Conservation (phyloP, 92 coral and sea anemone genomes). For the Nematostella vectensis region DNA sequence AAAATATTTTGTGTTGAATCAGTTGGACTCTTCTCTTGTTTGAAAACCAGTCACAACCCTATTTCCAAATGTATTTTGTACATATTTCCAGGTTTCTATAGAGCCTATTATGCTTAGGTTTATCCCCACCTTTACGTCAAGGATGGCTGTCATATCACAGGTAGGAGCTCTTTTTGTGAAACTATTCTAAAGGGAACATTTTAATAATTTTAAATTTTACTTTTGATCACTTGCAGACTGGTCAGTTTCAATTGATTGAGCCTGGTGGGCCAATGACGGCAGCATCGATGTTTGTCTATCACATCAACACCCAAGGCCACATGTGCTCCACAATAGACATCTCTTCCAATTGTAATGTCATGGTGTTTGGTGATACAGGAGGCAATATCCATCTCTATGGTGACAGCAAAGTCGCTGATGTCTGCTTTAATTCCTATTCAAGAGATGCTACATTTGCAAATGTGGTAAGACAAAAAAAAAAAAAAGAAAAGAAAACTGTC, state of each 20-base stretch:
- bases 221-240: constrained; percentile 32
- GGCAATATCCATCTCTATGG: constrained; percentile 94
- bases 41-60: no score
- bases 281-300: constrained; percentile 92
- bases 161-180: no score
- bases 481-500: background rate
- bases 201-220: no score
- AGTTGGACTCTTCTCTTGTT: no score
- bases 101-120: constrained; percentile 89
- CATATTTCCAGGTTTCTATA: constrained; percentile 38
- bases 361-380: constrained; percentile 92
- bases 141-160: constrained; percentile 89
- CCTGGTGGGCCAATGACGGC: constrained; percentile 83
- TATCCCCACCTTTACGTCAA: constrained; percentile 82
- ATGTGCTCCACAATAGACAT: constrained; percentile 76
- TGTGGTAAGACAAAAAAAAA: constrained; percentile 37
- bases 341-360: constrained; percentile 84
- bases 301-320: constrained; percentile 82
- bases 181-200: no score
- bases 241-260: constrained; percentile 94
- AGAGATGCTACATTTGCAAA: constrained; percentile 77
- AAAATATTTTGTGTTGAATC: no score
- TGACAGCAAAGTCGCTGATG: constrained; percentile 72
- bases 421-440: constrained; percentile 62
- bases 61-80: no score